phyloP scores from a whole-genome alignment of 2,113 vertebrate species.

The Cepphus grylle region DNA sequence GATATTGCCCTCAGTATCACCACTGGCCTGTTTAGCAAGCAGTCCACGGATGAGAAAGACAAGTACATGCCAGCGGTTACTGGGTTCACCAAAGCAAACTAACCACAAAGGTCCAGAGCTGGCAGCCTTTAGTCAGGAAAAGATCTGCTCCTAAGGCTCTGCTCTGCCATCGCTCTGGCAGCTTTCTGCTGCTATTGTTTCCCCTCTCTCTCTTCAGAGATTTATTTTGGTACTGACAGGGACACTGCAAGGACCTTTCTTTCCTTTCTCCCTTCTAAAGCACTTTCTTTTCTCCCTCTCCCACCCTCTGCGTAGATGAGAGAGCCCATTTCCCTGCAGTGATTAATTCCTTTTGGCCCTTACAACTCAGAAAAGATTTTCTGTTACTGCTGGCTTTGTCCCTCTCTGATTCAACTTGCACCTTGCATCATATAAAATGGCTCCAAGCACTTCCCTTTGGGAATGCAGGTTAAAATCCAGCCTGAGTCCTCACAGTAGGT shows the following conservation, averaged over 20 bases:
- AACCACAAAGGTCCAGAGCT: slow-evolving; percentile 12
- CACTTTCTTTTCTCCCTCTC: neutral
- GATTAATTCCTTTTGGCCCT: neutral
- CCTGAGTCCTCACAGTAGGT: neutral
- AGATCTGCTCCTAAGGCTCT: neutral
- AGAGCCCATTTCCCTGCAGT: neutral
- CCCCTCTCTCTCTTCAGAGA: neutral
- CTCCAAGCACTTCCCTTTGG: neutral
- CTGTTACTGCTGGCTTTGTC: neutral
- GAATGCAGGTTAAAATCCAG: neutral
- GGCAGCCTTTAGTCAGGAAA: slow-evolving; percentile 11
- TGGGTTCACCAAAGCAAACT: slow-evolving; percentile 20
- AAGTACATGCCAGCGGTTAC: neutral
- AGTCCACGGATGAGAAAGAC: neutral
- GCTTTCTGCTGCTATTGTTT: slow-evolving; percentile 2
- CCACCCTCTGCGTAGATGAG: neutral
- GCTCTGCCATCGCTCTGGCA: neutral
- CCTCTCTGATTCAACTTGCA: neutral
- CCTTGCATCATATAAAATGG: neutral
- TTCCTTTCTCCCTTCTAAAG: neutral
- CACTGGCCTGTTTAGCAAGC: neutral
- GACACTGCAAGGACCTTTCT: neutral
- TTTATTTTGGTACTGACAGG: slow-evolving; percentile 11
- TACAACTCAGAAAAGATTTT: neutral
- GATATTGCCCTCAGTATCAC: slow-evolving; percentile 4